Evolutionary conservation across 2,888 invertebrate species (phyloP).

Genomic region (Pachycephus smyrnensis): DNA sequence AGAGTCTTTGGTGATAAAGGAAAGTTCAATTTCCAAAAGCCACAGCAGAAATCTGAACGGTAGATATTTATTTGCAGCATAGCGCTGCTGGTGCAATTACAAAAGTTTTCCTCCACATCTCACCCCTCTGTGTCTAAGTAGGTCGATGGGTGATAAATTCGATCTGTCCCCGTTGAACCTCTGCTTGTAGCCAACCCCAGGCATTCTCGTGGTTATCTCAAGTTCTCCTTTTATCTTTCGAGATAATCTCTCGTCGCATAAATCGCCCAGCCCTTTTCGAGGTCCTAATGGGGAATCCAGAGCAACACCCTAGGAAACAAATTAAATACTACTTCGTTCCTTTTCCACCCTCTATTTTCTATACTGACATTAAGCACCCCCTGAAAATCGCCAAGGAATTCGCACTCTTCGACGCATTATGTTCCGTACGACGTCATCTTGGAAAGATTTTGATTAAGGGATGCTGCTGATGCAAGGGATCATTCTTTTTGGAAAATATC

Average conservation of each 20-base stretch:
- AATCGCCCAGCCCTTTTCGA: constrained; percentile 45
- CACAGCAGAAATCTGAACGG: neutral
- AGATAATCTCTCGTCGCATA: constrained; percentile 52
- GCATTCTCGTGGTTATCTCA: constrained; percentile 37
- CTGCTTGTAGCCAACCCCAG: neutral
- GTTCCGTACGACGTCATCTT: neutral
- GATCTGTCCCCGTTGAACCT: constrained; percentile 31
- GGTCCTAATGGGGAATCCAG: constrained; percentile 43
- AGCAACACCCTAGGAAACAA: constrained; percentile 45
- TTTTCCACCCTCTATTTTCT: neutral
- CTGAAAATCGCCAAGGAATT: neutral
- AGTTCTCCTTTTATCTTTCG: constrained; percentile 42
- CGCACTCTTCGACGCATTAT: neutral
- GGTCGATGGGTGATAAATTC: constrained; percentile 57
- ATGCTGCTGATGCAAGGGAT: neutral
- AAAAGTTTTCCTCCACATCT: constrained; percentile 41
- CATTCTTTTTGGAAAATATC: neutral
- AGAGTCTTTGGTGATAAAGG: neutral
- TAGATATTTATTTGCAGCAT: constrained; percentile 2
- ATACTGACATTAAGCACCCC: neutral
- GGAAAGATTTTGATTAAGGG: neutral
- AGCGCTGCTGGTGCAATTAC: constrained; percentile 46
- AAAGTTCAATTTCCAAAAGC: neutral
- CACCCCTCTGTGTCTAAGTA: constrained; percentile 35
- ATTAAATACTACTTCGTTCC: constrained; percentile 42